Conservation (phyloP, 2,113 vertebrate species). For the rat (Rattus norvegicus) region GRCr8 NC_086031.1:5869001-5869500, state of each 20-base stretch:
- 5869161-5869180: accelerated
- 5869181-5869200: background rate
- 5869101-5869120: accelerated
- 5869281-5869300: background rate
- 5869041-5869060: background rate
- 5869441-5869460: background rate
- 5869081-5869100: background rate
- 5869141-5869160: background rate
- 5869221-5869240: too few relatives aligned
- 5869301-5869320: background rate
- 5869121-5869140: background rate
- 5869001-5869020: background rate
- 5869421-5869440: background rate
- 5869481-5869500: background rate
- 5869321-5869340: background rate
- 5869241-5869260: background rate
- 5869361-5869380: too few relatives aligned
- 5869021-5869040: background rate
- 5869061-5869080: background rate
- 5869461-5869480: background rate
- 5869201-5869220: background rate
- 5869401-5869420: background rate
- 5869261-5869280: background rate
- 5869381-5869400: background rate
- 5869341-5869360: background rate